Evolutionary conservation across 1,140 invertebrate species (phyloP), one percentile per base, ranked within the genome.

Genomic region (Drosophila ananassae): DNA sequence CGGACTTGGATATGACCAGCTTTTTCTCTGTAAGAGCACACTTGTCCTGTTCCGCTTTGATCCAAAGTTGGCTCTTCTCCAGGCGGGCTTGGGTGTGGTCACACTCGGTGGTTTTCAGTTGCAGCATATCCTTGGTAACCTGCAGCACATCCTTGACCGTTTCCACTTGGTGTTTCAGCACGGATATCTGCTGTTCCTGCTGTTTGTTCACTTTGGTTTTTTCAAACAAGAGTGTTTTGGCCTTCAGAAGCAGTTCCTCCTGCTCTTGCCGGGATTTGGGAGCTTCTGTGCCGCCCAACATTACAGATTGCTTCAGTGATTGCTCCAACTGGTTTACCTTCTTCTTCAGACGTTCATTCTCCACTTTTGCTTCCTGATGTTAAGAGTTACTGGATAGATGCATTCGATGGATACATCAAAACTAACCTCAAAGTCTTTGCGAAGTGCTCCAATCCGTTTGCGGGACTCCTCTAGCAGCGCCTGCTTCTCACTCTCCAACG

Each of bases 101-200:
- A 3, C 96, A 94, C 93, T 97, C 96, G 68, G 95, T 93, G 73
- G 95, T 96, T 53, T 96, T 93, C 3, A 97, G 96, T 61, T 95
- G 94, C 12, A 96, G 91, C 54, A 97, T 92, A 76, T 96, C 95
- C 79, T 96, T 96, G 1, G 96, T 96, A 44, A 96, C 96, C 7
- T 93, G 91, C 8, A 96, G 93, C 2, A 97, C 96, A 69, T 97
- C 96, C 90, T 96, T 96, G 21, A 96, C 92, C 2, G 96, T 95
- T 17, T 93, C 91, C 2, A 96, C 95, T 83, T 96, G 95, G 28
- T 94, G 94, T 13, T 93, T 94, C 6, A 96, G 87, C 0, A 95
- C 95, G 39, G 94, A 93, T 32, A 96, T 96, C 84, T 96, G 95
- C 63, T 95, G 92, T 89, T 96, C 95, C 85, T 96, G 95, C 89